Percentiles rank a stretch among this genome's conserved stretches.
Evolutionary conservation across 2,888 invertebrate genomes (phyloP).

Genomic region (Caenorhabditis panamensis): DNA sequence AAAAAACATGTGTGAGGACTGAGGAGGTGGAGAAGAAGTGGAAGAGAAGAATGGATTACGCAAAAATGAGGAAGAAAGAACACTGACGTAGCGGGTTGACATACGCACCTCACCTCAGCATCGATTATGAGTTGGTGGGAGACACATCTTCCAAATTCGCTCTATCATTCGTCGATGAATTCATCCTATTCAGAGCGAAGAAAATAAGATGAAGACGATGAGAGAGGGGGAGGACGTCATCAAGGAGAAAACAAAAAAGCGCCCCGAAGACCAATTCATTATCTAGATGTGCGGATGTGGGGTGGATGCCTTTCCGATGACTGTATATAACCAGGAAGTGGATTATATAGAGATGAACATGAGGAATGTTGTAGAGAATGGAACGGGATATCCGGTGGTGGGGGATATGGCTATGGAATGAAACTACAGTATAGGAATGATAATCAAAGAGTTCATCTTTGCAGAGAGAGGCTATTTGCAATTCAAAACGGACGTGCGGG

Average conservation of each 20-base stretch:
- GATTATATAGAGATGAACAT: neutral
- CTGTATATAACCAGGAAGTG: conserved; percentile 39
- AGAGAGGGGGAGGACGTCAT: conserved; percentile 32
- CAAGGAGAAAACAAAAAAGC: conserved; percentile 42
- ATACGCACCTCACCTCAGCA: conserved; percentile 13
- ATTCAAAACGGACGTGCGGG: conserved; percentile 53
- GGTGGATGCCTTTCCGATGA: conserved; percentile 47
- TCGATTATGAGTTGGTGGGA: conserved; percentile 20
- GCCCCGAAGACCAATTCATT: conserved; percentile 57
- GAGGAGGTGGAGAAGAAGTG: conserved; percentile 13
- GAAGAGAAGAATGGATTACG: conserved; percentile 25
- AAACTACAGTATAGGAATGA: conserved; percentile 46
- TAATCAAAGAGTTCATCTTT: conserved; percentile 47
- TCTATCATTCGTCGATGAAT: too few species aligned
- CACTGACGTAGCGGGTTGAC: conserved; percentile 25
- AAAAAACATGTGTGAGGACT: conserved; percentile 50
- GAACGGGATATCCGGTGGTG: neutral
- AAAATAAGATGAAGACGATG: conserved; percentile 19
- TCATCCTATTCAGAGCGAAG: conserved; percentile 19
- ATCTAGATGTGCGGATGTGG: conserved; percentile 42
- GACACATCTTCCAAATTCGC: neutral
- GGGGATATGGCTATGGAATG: neutral
- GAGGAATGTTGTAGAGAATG: neutral
- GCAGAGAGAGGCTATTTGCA: conserved; percentile 44
- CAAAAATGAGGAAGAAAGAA: conserved; percentile 19